Percentiles rank a stretch among this genome's conserved stretches.
phyloP scores from a whole-genome alignment of 2,888 invertebrate genomes.

The Pyrrhia umbra region DNA sequence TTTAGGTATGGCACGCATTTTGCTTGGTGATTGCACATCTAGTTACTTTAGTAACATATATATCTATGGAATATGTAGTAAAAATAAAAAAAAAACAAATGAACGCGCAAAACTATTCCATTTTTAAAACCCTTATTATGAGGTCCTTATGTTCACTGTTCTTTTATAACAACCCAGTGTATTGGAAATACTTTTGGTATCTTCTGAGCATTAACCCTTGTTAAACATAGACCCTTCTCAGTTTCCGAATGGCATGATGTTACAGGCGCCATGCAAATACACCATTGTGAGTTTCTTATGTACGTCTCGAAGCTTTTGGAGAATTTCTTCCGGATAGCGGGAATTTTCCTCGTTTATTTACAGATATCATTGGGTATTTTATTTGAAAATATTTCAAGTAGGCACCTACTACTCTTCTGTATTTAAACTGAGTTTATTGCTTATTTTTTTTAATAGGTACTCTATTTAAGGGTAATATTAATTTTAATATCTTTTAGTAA shows the following conservation, averaged over 20 bases:
- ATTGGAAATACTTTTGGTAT: constrained; percentile 75
- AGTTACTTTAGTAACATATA: too few species aligned
- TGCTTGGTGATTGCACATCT: too few species aligned
- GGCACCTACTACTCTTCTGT: constrained; percentile 36
- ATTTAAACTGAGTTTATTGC: constrained; percentile 36
- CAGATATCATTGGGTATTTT: constrained; percentile 54
- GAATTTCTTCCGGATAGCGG: constrained; percentile 52
- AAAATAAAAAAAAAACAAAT: constrained; percentile 12
- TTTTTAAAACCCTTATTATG: constrained; percentile 27
- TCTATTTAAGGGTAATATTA: too few species aligned
- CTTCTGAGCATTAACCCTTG: constrained; percentile 81
- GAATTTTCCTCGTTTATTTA: constrained; percentile 55
- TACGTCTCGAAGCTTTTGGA: constrained; percentile 46
- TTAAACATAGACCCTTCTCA: constrained; percentile 85
- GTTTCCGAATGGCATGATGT: constrained; percentile 74
- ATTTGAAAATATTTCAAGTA: constrained; percentile 58
- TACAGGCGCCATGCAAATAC: constrained; percentile 78
- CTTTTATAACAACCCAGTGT: constrained; percentile 75
- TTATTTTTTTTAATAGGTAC: too few species aligned
- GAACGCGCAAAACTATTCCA: constrained; percentile 24
- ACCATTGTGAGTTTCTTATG: constrained; percentile 54
- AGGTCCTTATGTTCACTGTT: constrained; percentile 54
- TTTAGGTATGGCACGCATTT: too few species aligned
- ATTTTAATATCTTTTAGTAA: not conserved
- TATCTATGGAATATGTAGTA: too few species aligned